Evolutionary conservation across 2,888 invertebrate species (phyloP), one percentile per base, ranked within the genome.

Genomic region (Eupithecia pulchellata): DNA sequence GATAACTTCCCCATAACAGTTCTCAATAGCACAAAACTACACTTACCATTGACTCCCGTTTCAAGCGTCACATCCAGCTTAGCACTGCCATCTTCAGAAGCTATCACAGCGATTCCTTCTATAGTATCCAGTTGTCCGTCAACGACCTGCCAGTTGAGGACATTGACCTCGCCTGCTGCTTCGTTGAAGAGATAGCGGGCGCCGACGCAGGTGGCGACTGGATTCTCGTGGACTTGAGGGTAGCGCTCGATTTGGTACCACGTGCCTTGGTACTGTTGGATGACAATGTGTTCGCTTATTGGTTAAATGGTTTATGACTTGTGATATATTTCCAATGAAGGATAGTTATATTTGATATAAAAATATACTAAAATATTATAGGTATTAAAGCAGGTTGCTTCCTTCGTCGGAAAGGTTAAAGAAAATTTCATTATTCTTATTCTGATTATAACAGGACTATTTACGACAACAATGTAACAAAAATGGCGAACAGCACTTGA

Each of bases 201-300:
- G 0, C 91, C 91, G 1, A 86, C 81, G 72, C 94, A 93, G 14
- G 82, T 78, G 11, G 87, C 89, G 20, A 58, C 29, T 0, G 55
- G 61, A 11, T 72, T 78, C 25, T 84, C 84, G 39, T 82, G 78
- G n/a, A 81, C 75, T 79, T 86, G 84, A 13, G 89, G 89, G 75
- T 93, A 92, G 17, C 87, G 82, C 69, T 89, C 86, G 5, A 85
- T 87, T 66, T 92, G 89, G 79, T 91, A 94, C 94, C 93, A 94
- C 1, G 82, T 88, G 61, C 89, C 92, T 30, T 85, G 82, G 75
- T 89, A 94, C 94, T 92, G 86, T 74, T 47, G 74, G 67, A 39
- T 27, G 5, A 39, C 9, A 11, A 27, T n/a, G n/a, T n/a, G 27
- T 62, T 25, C 3, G 52, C 20, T 52, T 25, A 25, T 52, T 11